Percentiles rank a stretch among this genome's conserved stretches.
These are phyloP conservation scores for Cyanoliseus patagonus DNA, from an alignment of 2,113 vertebrate genomes.

Conservation along the genomic window DNA sequence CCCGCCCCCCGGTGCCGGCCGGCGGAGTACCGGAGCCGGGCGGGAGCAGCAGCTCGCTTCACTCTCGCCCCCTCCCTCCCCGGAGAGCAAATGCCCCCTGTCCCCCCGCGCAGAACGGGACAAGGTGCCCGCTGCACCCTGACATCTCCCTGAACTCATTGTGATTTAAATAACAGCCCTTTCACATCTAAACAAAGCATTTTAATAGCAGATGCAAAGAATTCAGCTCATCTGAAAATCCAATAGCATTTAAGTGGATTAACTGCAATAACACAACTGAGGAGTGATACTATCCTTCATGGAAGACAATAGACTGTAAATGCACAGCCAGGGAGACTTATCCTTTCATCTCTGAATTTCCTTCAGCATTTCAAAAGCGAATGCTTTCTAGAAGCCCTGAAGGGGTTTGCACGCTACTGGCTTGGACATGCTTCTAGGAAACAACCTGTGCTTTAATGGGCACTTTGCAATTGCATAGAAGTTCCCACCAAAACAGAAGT, in stretches of 20 bases:
- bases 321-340: slow-evolving; percentile 61
- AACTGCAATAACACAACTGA: slow-evolving; percentile 69
- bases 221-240: slow-evolving; percentile 70
- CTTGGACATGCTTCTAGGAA: slow-evolving; percentile 66
- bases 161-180: slow-evolving; percentile 65
- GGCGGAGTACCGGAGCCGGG: background rate
- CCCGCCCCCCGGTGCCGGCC: background rate
- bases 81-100: background rate
- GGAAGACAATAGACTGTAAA: slow-evolving; percentile 72
- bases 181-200: slow-evolving; percentile 59
- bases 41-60: background rate
- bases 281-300: slow-evolving; percentile 62
- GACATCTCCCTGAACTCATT: slow-evolving; percentile 59
- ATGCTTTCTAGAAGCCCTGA: slow-evolving; percentile 63
- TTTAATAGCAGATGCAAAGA: slow-evolving; percentile 66
- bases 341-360: slow-evolving; percentile 72
- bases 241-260: slow-evolving; percentile 76
- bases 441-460: slow-evolving; percentile 71
- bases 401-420: slow-evolving; percentile 65
- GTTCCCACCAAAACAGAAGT: slow-evolving; percentile 69
- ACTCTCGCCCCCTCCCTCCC: background rate
- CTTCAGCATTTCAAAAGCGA: slow-evolving; percentile 72
- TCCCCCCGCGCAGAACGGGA: slow-evolving; percentile 1
- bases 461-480: slow-evolving; percentile 69
- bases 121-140: slow-evolving; percentile 58